Evolutionary conservation across 2,888 invertebrate genomes (phyloP), one percentile per base, ranked within the genome.

Genomic region (Periphyllus acericola): DNA sequence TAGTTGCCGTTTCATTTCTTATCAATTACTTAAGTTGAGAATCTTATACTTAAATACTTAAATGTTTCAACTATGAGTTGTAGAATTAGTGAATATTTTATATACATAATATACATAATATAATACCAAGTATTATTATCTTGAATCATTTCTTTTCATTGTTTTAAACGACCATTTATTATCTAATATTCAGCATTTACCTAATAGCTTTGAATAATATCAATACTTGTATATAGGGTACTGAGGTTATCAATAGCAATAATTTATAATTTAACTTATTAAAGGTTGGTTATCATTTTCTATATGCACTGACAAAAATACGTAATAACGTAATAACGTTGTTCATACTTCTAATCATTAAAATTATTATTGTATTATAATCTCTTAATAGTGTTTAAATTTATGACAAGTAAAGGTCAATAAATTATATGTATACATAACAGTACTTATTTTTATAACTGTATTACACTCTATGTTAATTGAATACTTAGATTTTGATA

Each of bases 381-480:
- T 83, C 60, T 83, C 25, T 75, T 66, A 66, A 32, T 66, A 74
- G 29, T 78, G 52, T 68, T 1, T 78, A 75, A 83, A 40, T 75
- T 66, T 46, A 78, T 19, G 3, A 84, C n/a, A 52, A n/a, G 40
- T 34, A 76, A 68, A 85, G 84, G 76, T 85, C 84, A 85, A 85
- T 83, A 40, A 83, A 75, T 83, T 14, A 40, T 32, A 46, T 46
- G 46, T 46, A 2, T 76, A 66, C 2, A 66, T 32, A 40, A 76
- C 34, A 52, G 9, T 9, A 76, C 78, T 76, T 85, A 78, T 68
- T 85, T 52, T 46, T 68, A 68, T 78, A 85, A 78, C n/a, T 34
- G 9, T 68, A 85, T 66, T 84, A 76, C 46, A 66, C 19, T 76
- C 76, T 76, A 84, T 52, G 32, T 75, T 75, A 83, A 83, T 84